Conservation (phyloP, 2,888 invertebrate genomes). For the Epinotia brunnichana region DNA sequence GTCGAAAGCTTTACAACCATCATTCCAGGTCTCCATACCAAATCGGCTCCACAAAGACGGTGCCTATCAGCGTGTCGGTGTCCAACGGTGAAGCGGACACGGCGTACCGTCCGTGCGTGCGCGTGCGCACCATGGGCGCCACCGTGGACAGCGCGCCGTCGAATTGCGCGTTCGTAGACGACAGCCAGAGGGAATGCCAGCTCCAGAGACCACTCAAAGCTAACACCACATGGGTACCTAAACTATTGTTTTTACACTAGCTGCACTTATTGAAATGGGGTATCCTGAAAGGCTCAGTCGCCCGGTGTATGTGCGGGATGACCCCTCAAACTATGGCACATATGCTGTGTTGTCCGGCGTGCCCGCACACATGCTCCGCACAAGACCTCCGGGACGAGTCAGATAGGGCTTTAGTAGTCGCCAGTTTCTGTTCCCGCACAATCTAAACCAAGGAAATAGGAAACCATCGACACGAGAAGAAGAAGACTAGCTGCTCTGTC, state of each 20-base stretch:
- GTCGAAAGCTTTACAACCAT: not conserved
- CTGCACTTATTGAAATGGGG: too few relatives aligned
- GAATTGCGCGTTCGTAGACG: conserved; percentile 22
- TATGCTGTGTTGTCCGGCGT: too few relatives aligned
- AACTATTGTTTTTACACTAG: not conserved
- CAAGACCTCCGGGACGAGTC: too few relatives aligned
- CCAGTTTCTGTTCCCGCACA: too few relatives aligned
- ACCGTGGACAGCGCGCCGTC: conserved; percentile 45
- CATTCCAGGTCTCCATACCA: conserved; percentile 10
- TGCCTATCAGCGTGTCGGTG: conserved; percentile 50
- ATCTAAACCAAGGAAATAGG: too few relatives aligned
- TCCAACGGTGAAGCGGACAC: conserved; percentile 58
- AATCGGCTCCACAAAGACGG: conserved; percentile 57
- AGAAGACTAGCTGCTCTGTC: too few relatives aligned
- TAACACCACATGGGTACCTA: conserved; percentile 40
- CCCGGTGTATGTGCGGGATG: too few relatives aligned
- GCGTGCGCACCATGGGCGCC: conserved; percentile 56
- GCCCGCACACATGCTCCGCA: too few relatives aligned
- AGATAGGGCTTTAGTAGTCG: too few relatives aligned
- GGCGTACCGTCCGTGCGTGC: conserved; percentile 62
- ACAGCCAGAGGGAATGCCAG: conserved; percentile 33
- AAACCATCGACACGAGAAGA: too few relatives aligned
- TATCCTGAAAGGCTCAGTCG: too few relatives aligned
- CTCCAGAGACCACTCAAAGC: conserved; percentile 36
- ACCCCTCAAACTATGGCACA: too few relatives aligned